These are phyloP conservation scores for Boulengerochromis microlepis DNA, from an alignment of 2,113 vertebrate genomes.

Conservation along the genomic window DNA sequence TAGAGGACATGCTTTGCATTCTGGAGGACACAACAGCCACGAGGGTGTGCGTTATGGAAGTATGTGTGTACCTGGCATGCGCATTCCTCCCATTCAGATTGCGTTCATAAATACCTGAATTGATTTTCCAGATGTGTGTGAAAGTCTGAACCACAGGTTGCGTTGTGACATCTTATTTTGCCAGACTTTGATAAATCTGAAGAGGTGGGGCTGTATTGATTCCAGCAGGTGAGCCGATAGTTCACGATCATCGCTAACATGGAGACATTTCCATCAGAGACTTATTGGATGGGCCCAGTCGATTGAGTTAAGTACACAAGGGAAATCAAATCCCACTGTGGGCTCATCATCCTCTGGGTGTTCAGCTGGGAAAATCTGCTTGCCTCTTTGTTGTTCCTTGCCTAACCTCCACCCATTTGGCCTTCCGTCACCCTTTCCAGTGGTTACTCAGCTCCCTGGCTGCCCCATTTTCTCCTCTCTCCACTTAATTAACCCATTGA, in stretches of 20 bases:
- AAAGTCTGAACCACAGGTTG: constrained; percentile 10
- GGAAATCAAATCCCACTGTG: background rate
- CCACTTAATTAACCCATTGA: constrained; percentile 73
- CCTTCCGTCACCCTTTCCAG: background rate
- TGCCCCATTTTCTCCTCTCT: constrained; percentile 33
- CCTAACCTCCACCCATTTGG: background rate
- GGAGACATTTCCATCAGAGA: background rate
- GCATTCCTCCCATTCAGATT: background rate
- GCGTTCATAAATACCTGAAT: constrained; percentile 30
- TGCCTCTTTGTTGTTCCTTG: background rate
- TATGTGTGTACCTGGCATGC: background rate
- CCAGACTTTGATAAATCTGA: constrained; percentile 33
- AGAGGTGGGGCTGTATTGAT: constrained; percentile 25
- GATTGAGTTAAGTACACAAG: background rate
- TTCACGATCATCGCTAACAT: constrained; percentile 10
- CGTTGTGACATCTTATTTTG: constrained; percentile 34
- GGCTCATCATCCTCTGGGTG: background rate
- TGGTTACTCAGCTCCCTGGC: background rate
- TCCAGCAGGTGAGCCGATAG: background rate
- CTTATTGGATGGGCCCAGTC: background rate
- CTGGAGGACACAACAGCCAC: background rate
- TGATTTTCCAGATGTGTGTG: constrained; percentile 48
- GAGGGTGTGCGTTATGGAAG: background rate
- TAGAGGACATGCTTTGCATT: constrained; percentile 6
- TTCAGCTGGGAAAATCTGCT: background rate